Evolutionary conservation across 1,140 invertebrate genomes (phyloP), one percentile per base, ranked within the genome.

Genomic region (Pseudomyrmex concolor): DNA sequence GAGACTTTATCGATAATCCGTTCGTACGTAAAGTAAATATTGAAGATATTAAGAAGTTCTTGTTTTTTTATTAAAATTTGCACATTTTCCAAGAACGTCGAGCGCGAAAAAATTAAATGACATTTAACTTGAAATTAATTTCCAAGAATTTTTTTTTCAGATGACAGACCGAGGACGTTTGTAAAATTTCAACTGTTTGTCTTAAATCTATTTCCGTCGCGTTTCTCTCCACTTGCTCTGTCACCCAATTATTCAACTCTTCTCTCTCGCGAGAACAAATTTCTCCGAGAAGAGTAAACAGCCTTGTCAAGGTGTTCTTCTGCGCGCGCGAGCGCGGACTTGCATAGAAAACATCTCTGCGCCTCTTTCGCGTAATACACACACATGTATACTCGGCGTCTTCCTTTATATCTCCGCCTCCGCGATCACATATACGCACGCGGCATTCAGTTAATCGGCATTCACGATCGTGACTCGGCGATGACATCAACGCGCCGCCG

Each of bases 261-360:
- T 62, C 63, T 76, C 34, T 34, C 34, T 34, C 70, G 85, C 76
- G 85, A 85, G 87, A 74, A 70, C 85, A 90, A 34, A 34, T 34
- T 34, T 91, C 89, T 84, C 86, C 86, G 59, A 60, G 72, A 48
- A 91, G 81, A 90, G 86, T 84, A 84, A 34, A 83, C 86, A 91
- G 83, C 89, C 90, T 91, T 90, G 87, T 90, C 89, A 88, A 88
- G 81, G 85, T 83, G 73, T 84, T 90, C 62, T 55, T 0, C 17
- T 68, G 63, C 83, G 63, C 83, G 84, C 64, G 72, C 70, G 78
- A 83, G 74, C 80, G 70, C 5, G 34, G 68, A 74, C 82, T 71
- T 63, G 60, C 81, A 55, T 63, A 22, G 72, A 80, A 86, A 78
- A 77, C 25, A 85, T 83, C 64, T 83, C 64, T 63, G 71, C 60